Conservation (phyloP, 2,888 invertebrate species). For the Melipona bicolor region DNA sequence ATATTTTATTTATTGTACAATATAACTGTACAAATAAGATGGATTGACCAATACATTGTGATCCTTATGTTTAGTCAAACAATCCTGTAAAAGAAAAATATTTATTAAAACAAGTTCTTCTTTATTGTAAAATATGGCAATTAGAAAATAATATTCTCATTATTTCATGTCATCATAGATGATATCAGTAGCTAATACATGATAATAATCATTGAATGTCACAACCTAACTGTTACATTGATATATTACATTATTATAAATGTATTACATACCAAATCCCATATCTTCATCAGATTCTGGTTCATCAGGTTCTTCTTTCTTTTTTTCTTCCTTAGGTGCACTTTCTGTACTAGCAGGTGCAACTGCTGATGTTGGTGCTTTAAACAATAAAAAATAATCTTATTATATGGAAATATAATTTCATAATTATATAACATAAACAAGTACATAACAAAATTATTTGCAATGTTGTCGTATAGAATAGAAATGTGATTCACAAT, state of each 20-base stretch:
- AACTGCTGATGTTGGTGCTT: slow-evolving; percentile 82
- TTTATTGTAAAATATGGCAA: neutral
- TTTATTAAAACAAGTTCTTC: slow-evolving; percentile 18
- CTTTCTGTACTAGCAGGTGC: slow-evolving; percentile 87
- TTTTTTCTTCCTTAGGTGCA: slow-evolving; percentile 90
- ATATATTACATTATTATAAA: slow-evolving; percentile 32
- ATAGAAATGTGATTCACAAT: slow-evolving; percentile 33
- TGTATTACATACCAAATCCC: slow-evolving; percentile 91
- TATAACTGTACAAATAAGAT: slow-evolving; percentile 79
- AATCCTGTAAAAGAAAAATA: slow-evolving; percentile 87
- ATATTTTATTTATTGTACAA: slow-evolving; percentile 79
- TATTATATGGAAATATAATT: neutral
- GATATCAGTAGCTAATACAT: slow-evolving; percentile 87
- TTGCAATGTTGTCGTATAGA: slow-evolving; percentile 34
- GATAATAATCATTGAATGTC: slow-evolving; percentile 85
- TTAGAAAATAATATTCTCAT: slow-evolving; percentile 70
- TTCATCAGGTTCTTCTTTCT: slow-evolving; percentile 90
- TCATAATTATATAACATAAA: neutral
- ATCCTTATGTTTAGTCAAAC: slow-evolving; percentile 87
- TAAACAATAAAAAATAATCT: slow-evolving; percentile 35
- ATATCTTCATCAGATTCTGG: slow-evolving; percentile 96
- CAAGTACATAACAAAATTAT: neutral
- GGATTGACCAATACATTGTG: slow-evolving; percentile 68
- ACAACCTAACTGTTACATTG: slow-evolving; percentile 16
- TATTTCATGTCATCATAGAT: slow-evolving; percentile 68